phyloP scores from a whole-genome alignment of 1,140 invertebrate species.

The Drosophila orena region DNA sequence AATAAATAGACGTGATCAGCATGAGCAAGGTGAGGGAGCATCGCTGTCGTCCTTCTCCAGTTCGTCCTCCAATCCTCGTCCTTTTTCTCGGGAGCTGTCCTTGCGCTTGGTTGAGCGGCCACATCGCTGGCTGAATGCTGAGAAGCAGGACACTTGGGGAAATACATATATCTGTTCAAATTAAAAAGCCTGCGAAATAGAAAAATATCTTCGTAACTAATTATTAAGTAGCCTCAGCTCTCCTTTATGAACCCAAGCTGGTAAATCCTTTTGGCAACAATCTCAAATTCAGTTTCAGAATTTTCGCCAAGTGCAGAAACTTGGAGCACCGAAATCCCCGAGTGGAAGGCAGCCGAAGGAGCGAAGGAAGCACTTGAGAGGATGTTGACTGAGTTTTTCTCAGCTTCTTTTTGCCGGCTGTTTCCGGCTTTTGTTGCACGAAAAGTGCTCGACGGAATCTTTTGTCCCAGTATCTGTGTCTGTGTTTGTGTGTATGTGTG shows the following conservation, averaged over 20 bases:
- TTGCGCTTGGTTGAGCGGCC: constrained; percentile 74
- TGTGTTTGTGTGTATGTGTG: background rate
- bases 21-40: constrained; percentile 66
- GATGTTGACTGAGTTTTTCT: constrained; percentile 70
- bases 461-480: constrained; percentile 50
- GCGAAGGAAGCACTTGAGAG: constrained; percentile 79
- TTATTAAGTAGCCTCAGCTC: no score
- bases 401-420: constrained; percentile 60
- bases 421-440: constrained; percentile 80
- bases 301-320: constrained; percentile 14
- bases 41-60: constrained; percentile 39
- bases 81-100: constrained; percentile 47
- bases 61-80: constrained; percentile 8
- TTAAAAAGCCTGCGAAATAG: no score
- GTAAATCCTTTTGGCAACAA: no score
- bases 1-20: constrained; percentile 85
- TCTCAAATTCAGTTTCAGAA: no score
- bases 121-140: constrained; percentile 71
- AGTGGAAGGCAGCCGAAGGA: constrained; percentile 14
- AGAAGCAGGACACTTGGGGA: constrained; percentile 31
- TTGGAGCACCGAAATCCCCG: constrained; percentile 32
- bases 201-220: no score
- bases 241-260: no score
- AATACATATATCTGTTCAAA: no score
- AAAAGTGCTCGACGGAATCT: constrained; percentile 80